Evolutionary conservation across 2,888 invertebrate species (phyloP).

Genomic region (Drepanosiphum platanoidis): DNA sequence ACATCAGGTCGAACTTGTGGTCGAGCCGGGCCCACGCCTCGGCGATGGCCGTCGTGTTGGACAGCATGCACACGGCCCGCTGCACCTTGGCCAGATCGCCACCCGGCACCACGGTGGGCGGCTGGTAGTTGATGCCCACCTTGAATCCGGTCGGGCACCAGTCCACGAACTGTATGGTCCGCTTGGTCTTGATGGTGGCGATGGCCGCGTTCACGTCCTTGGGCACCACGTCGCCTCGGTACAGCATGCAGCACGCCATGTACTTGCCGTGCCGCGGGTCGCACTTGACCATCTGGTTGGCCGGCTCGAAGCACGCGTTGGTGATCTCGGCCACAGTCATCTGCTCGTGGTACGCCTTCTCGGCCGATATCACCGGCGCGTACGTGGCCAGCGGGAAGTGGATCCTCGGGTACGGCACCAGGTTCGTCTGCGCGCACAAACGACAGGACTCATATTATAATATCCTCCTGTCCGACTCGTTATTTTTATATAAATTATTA

Average conservation of each 20-base stretch:
- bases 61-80: constrained; percentile 97
- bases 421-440: constrained; percentile 70
- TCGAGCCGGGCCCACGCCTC: constrained; percentile 78
- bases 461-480: no score
- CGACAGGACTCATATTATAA: background rate
- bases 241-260: constrained; percentile 71
- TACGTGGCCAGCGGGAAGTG: constrained; percentile 74
- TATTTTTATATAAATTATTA: no score
- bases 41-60: constrained; percentile 90
- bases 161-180: constrained; percentile 71
- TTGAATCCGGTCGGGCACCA: constrained; percentile 68
- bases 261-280: constrained; percentile 69
- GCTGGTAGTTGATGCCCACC: constrained; percentile 65
- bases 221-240: constrained; percentile 74
- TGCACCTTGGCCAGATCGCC: constrained; percentile 94
- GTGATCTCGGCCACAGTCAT: constrained; percentile 73
- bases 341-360: constrained; percentile 71
- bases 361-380: constrained; percentile 72
- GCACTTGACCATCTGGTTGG: constrained; percentile 71
- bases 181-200: constrained; percentile 73
- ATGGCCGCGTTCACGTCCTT: constrained; percentile 74
- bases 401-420: constrained; percentile 75
- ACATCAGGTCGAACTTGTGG: constrained; percentile 78
- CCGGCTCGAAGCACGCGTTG: constrained; percentile 73
- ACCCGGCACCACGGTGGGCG: constrained; percentile 91